Base-by-base conservation (phyloP, 2,797 vertebrate genomes). In the Hemibagrus guttatus region DNA sequence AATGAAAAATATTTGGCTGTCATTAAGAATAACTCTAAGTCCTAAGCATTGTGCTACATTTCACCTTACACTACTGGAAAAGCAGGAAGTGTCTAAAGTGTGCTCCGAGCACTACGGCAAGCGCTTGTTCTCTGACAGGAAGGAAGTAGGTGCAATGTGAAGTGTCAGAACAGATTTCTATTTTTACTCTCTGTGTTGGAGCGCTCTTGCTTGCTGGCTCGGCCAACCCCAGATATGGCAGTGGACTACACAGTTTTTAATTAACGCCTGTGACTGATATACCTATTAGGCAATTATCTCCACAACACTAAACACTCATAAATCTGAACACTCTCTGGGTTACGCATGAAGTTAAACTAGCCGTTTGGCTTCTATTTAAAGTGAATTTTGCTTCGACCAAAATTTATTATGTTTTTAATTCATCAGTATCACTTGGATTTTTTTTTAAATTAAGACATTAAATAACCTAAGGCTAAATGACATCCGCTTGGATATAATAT, bases 181-280 rank as follows among this genome's bases (percentile, higher is more conserved):
- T 95, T 95, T 94, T 90, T 94, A 94, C 85, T 39, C 52, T 6
- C 31, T 87, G 83, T 89, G 91, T 93, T 92, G 1, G 89, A 92
- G 91, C 91, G 54, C 90, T 92, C 90, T 89, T 87, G 76, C 89
- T 89, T 59, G n/a, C 52, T 69, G 49, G 46, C n/a, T 68, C 86
- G 81, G 84, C 91, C 87, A 82, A 89, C 71, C 59, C 87, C 87
- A 87, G 85, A 86, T 85, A 88, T 91, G 94, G 94, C 92, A 90
- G 91, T 87, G 84, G 90, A 93, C 35, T 93, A 92, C 92, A 83
- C 42, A 90, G 87, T 89, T 90, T 92, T 91, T 94, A 94, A 95
- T 95, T 95, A 93, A 91, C 86, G 91, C 83, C 85, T 61, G 35
- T 83, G 84, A 75, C 85, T 49, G 83, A 84, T 90, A 68, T 84